Evolutionary conservation across 2,797 vertebrate genomes (phyloP).

Genomic region (Etheostoma perlongum): DNA sequence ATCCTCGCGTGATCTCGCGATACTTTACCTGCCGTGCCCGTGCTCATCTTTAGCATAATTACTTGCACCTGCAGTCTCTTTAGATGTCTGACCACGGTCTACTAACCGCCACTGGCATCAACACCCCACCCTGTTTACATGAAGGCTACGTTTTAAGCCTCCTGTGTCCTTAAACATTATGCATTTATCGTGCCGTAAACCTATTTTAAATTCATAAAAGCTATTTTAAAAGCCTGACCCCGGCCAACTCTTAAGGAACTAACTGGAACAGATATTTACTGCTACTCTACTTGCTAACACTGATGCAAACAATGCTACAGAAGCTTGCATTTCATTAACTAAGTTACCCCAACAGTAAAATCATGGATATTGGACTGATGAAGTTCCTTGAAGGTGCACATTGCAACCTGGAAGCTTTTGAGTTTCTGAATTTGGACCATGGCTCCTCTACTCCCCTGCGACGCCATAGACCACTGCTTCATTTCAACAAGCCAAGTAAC

Average conservation of each 20-base stretch:
- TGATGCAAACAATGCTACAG: not conserved
- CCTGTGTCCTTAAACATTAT: too few species aligned
- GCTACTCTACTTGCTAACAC: not conserved
- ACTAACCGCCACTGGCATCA: too few species aligned
- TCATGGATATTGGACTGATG: not conserved
- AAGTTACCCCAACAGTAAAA: not conserved
- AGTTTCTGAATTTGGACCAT: not conserved
- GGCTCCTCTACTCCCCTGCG: not conserved
- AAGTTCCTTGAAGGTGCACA: not conserved
- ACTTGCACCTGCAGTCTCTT: slow-evolving; percentile 6
- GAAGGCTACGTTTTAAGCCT: too few species aligned
- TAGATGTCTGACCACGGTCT: not conserved
- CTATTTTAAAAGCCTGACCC: too few species aligned
- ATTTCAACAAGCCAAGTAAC: slow-evolving; percentile 9
- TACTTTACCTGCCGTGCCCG: too few species aligned
- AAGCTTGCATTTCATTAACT: not conserved
- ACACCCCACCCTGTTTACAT: not conserved
- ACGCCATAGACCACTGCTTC: not conserved
- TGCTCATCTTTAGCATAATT: not conserved
- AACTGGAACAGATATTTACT: too few species aligned
- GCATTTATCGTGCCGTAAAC: too few species aligned
- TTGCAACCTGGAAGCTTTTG: not conserved
- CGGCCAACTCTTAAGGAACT: not conserved
- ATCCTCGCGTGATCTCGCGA: too few species aligned
- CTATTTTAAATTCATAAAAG: not conserved